Evolutionary conservation across 1,140 invertebrate species (phyloP), one percentile per base, ranked within the genome.

Genomic region (Belonocnema kinseyi): DNA sequence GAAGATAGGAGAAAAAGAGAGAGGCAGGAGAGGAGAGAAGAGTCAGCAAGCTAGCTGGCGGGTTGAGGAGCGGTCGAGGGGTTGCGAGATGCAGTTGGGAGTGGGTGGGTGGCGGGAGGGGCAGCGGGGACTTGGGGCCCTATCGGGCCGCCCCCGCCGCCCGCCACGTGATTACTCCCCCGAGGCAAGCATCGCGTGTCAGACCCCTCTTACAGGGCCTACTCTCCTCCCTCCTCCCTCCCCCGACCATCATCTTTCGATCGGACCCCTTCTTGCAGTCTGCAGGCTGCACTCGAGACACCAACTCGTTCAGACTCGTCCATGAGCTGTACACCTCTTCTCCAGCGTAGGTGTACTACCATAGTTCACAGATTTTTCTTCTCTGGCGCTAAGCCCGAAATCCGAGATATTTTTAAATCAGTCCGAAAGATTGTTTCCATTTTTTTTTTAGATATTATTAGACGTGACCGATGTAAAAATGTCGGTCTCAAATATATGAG

Each of bases 161-260:
- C 88, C 88, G 83, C 85, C 86, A 82, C 86, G 82, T 88, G 89
- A 90, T 90, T 89, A 86, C 89, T 88, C 87, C 90, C 90, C 82
- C 84, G 86, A 82, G 90, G 87, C 90, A 85, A 82, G 89, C 89
- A 91, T 91, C 90, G 90, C 90, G 89, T 91, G 90, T 91, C 90
- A 89, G 89, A 84, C 88, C 89, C 88, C 89, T 88, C 89, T 90
- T 88, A 86, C 56, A 74, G 76, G 70, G 19, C n/a, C 74, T 40
- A 54, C 56, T 26, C 21, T 3, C 21, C 21, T 26, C 77, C 77
- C n/a, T n/a, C n/a, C n/a, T 7, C 77, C 77, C 73, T 71, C 70
- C 56, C 58, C 21, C 56, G 73, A 78, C 75, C 50, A n/a, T 5
- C 40, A 52, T 51, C 78, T 76, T 46, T 56, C 33, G 52, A 75